Percentiles rank a stretch among this genome's conserved stretches.
Conservation (phyloP, 2,113 vertebrate genomes). For the Chunga burmeisteri region DNA sequence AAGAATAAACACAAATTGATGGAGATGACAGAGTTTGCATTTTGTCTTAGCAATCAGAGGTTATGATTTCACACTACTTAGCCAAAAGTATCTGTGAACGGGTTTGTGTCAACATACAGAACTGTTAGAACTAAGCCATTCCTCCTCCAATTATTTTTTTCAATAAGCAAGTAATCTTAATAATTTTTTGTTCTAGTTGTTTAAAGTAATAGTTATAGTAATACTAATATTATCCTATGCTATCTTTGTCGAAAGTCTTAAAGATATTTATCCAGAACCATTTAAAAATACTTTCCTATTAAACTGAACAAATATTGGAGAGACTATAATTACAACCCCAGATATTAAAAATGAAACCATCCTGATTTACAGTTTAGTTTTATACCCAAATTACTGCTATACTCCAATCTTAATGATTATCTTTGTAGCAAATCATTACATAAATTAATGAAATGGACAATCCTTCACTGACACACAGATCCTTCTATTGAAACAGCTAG, state of each 20-base stretch:
- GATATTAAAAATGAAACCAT: constrained; percentile 4
- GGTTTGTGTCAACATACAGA: not conserved
- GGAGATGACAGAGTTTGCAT: not conserved
- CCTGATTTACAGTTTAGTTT: not conserved
- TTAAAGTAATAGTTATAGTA: not conserved
- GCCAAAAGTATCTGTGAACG: not conserved
- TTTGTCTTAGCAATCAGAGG: not conserved
- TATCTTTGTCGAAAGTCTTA: not conserved
- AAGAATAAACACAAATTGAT: not conserved
- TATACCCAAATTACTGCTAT: not conserved
- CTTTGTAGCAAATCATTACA: not conserved
- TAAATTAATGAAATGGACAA: not conserved
- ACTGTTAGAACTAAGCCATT: not conserved
- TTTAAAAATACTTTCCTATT: not conserved
- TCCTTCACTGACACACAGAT: not conserved
- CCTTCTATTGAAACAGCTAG: not conserved
- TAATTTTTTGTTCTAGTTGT: not conserved
- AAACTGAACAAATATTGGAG: not conserved
- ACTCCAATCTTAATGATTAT: not conserved
- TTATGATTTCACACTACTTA: not conserved
- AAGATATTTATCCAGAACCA: not conserved
- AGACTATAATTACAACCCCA: not conserved
- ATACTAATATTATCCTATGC: not conserved
- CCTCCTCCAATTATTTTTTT: not conserved
- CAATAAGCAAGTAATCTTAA: not conserved